Evolutionary conservation across 2,888 invertebrate species (phyloP).

Genomic region (Oxycera nigricornis): DNA sequence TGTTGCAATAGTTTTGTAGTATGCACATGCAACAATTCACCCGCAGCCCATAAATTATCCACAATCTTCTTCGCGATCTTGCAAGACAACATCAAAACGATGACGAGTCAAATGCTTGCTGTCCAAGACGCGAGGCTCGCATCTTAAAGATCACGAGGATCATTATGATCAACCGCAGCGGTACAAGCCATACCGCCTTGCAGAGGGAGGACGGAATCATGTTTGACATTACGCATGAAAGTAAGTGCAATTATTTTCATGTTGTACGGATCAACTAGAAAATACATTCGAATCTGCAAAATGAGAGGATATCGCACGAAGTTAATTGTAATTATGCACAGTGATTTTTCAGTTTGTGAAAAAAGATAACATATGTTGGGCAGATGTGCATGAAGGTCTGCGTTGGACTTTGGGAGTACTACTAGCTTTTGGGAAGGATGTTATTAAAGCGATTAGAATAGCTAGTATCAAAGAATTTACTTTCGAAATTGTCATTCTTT

Average conservation of each 20-base stretch:
- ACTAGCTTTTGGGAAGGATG: no score
- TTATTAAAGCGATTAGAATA: no score
- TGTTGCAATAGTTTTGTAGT: not conserved
- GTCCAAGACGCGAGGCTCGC: not conserved
- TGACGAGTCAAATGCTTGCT: not conserved
- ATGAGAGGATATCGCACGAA: conserved; percentile 17
- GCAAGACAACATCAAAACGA: conserved; percentile 3
- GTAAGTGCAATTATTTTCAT: conserved; percentile 42
- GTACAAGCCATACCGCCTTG: not conserved
- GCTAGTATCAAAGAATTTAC: no score
- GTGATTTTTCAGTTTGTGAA: conserved; percentile 23
- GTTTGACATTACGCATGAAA: conserved; percentile 36
- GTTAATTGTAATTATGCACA: conserved; percentile 36
- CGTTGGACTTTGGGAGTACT: not conserved
- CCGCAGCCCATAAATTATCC: conserved; percentile 39
- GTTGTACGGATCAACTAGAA: conserved; percentile 41
- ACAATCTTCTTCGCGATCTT: conserved; percentile 25
- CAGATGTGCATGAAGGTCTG: conserved; percentile 28
- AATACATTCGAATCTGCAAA: conserved; percentile 6
- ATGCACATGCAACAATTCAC: conserved; percentile 36
- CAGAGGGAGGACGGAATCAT: not conserved
- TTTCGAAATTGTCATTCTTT: no score
- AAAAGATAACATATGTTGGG: conserved; percentile 17
- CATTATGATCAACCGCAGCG: not conserved
- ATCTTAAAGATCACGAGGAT: conserved; percentile 16